phyloP scores from a whole-genome alignment of 2,888 invertebrate species.

The Eilema depressum region DNA sequence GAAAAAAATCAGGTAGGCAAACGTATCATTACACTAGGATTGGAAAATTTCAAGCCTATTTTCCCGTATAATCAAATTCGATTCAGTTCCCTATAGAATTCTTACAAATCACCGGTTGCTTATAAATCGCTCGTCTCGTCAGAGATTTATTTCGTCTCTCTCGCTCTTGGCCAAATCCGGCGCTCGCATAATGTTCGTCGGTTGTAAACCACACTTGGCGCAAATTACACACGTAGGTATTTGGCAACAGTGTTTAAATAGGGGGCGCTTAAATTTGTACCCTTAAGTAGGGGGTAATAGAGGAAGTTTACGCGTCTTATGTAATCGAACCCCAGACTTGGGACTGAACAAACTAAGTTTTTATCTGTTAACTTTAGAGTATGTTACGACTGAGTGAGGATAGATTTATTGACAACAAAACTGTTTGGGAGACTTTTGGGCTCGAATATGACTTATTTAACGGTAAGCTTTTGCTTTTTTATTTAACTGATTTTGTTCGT shows the following conservation, averaged over 20 bases:
- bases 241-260: slow-evolving; percentile 76
- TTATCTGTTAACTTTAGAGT: slow-evolving; percentile 76
- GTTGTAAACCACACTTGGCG: slow-evolving; percentile 72
- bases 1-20: slow-evolving; percentile 16
- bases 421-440: slow-evolving; percentile 46
- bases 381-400: slow-evolving; percentile 66
- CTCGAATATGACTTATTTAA: slow-evolving; percentile 43
- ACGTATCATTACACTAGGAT: slow-evolving; percentile 56
- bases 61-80: slow-evolving; percentile 69
- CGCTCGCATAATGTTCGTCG: slow-evolving; percentile 54
- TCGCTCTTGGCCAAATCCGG: slow-evolving; percentile 53
- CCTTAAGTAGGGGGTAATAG: slow-evolving; percentile 74
- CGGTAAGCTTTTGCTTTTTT: neutral
- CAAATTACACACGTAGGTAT: slow-evolving; percentile 77
- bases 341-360: slow-evolving; percentile 73
- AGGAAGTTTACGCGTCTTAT: slow-evolving; percentile 73
- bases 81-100: slow-evolving; percentile 69
- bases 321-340: slow-evolving; percentile 71
- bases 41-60: slow-evolving; percentile 68
- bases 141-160: slow-evolving; percentile 75
- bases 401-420: slow-evolving; percentile 71
- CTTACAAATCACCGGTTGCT: slow-evolving; percentile 80
- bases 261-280: slow-evolving; percentile 71
- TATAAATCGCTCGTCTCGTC: slow-evolving; percentile 76
- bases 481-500: neutral